Conservation (phyloP, 2,113 vertebrate species). For the Leptocoma aspasia region DNA sequence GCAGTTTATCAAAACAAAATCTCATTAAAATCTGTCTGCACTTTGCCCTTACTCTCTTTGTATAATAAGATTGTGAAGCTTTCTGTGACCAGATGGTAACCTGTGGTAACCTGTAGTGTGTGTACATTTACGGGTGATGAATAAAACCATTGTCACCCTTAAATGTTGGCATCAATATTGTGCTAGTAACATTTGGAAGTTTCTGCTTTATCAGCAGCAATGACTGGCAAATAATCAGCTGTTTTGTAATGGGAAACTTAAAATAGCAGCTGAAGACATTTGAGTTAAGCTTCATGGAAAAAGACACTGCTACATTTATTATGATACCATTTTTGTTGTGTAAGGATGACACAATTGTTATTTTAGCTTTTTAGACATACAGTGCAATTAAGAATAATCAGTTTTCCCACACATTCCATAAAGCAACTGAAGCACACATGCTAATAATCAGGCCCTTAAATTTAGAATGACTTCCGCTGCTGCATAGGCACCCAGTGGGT, state of each 20-base stretch:
- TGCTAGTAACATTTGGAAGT: constrained; percentile 61
- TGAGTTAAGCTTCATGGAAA: constrained; percentile 47
- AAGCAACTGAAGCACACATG: constrained; percentile 49
- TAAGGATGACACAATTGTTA: constrained; percentile 45
- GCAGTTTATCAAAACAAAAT: constrained; percentile 76
- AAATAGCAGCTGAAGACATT: constrained; percentile 51
- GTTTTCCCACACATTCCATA: constrained; percentile 64
- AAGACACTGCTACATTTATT: constrained; percentile 53
- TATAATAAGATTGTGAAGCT: constrained; percentile 33
- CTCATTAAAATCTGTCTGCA: constrained; percentile 71
- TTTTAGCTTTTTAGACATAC: constrained; percentile 55
- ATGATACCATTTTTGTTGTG: constrained; percentile 49
- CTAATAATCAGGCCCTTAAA: constrained; percentile 16
- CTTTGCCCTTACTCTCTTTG: constrained; percentile 60
- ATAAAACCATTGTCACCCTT: constrained; percentile 71
- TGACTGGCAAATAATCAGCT: constrained; percentile 56
- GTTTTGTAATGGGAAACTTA: constrained; percentile 46
- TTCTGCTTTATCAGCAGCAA: constrained; percentile 73
- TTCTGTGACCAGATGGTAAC: constrained; percentile 46
- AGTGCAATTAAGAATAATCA: constrained; percentile 57
- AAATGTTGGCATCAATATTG: constrained; percentile 53
- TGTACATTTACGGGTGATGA: constrained; percentile 46
- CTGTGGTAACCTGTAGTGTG: constrained; percentile 63
- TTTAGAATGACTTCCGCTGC: constrained; percentile 16
- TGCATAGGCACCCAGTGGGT: neutral